A percentile compares a stretch with the other conserved stretches of the same genome.
phyloP scores from a whole-genome alignment of 2,797 vertebrate genomes.

The Hippopotamyrus pictus region DNA sequence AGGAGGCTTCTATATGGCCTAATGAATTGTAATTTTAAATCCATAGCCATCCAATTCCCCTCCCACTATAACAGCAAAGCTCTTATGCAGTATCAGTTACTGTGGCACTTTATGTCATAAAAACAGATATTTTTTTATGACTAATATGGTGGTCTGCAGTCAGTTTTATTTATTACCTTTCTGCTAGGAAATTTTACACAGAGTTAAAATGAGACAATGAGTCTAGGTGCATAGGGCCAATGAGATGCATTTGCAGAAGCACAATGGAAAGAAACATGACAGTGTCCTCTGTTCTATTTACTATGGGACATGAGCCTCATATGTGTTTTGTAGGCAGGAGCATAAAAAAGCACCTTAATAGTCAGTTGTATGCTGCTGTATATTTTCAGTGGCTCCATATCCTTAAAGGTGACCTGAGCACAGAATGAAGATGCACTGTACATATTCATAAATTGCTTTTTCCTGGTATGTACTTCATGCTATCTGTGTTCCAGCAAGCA shows the following conservation, averaged over 20 bases:
- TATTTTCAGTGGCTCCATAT: background rate
- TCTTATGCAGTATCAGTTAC: conserved; percentile 15
- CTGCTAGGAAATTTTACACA: conserved; percentile 49
- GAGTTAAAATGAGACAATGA: conserved; percentile 18
- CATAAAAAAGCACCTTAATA: background rate
- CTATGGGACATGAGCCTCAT: background rate
- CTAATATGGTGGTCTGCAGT: conserved; percentile 53
- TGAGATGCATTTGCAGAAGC: background rate
- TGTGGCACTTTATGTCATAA: conserved; percentile 53
- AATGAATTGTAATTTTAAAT: background rate
- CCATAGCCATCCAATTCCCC: conserved; percentile 46
- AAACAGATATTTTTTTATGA: conserved; percentile 40
- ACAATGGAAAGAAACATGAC: background rate
- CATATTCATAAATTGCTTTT: background rate
- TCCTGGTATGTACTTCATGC: background rate
- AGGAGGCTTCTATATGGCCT: background rate
- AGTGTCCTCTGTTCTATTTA: background rate
- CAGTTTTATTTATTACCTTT: conserved; percentile 59
- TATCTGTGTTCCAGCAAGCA: background rate
- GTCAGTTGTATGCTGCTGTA: background rate
- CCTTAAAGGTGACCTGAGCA: background rate
- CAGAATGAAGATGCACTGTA: background rate
- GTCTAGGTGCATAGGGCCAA: background rate
- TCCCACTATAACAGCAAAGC: conserved; percentile 40
- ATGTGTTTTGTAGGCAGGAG: background rate